Evolutionary conservation across 2,113 vertebrate genomes (phyloP), one percentile per base, ranked within the genome.

Genomic region (Hemibagrus wyckioides): DNA sequence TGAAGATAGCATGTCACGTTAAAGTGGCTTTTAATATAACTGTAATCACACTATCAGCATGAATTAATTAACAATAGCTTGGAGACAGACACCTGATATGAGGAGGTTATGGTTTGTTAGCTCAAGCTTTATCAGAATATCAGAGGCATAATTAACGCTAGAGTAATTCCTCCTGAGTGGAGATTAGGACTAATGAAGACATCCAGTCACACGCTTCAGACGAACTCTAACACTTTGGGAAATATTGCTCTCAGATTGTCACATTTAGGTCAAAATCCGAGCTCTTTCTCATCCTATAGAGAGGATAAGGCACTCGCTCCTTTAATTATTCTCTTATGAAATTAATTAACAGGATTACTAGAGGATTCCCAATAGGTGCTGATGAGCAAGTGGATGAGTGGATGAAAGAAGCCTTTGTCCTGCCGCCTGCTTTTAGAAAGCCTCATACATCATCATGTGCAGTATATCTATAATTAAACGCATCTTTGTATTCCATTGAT

Each of bases 321-420:
- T 93, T 82, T 92, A 92, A 90, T 89, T 92, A 91, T 92, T 88
- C 89, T 87, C 81, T 88, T 85, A 84, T 90, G 87, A 90, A 90
- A 92, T 92, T 91, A 92, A 93, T 93, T 92, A 92, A 93, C 91
- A 73, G 87, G 86, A 86, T 83, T 89, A 92, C 91, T 92, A 92
- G 90, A 91, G 77, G 80, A 86, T 83, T 85, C 87, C 92, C 92
- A 90, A 84, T 56, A 89, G 89, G 90, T 87, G 61, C 17, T 4
- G 86, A 92, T 88, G 88, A 90, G 83, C 57, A 79, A 88, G 90
- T 81, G 79, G 59, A 87, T 80, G 80, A 87, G 85, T 75, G 7
- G 88, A 87, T 67, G 67, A 81, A 8, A 76, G 56, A 84, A 63
- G 82, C 4, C 85, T 90, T 87, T 89, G 85, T 90, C 88, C 85